Evolutionary conservation across 1,140 invertebrate species (phyloP), one percentile per base, ranked within the genome.

Genomic region (Scaptodrosophila lebanonensis): DNA sequence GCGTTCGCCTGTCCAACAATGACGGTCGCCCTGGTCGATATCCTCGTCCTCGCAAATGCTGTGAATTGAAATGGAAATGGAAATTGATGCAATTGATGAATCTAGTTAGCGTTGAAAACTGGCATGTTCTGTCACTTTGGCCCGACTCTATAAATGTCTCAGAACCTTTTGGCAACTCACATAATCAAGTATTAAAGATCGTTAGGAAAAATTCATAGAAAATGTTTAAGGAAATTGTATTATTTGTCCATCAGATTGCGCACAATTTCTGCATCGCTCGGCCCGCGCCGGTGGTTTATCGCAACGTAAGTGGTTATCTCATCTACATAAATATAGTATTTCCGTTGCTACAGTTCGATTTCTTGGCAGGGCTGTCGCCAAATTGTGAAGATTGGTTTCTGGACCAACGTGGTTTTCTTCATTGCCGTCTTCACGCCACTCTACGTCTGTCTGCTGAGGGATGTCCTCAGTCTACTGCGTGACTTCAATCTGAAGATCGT

Each of bases 1-100:
- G n/a, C 84, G 82, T 56, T 86, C 84, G 60, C 85, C 85, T 40
- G 77, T 85, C 85, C 85, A 87, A 66, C 85, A 87, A 63, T 83
- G 54, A 50, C 62, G 69, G 72, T 86, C 84, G 32, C 69, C 54
- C 3, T 36, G 38, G 39, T 83, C 64, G 6, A 83, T 75, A 32
- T 72, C 72, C 2, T 86, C 83, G 40, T 86, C 84, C 29, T 83
- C 71, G 29, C 85, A 87, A 39, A 83, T 70, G 49, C 85, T 87
- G 33, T n/a, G 40, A n/a, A n/a, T n/a, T 2, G 12, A 22, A 25
- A 35, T 35, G 40, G 5, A 5, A 0, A 16, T 15, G 9, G 20
- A n/a, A 25, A 39, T 9, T n/a, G 9, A 6, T 6, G 4, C 0
- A 7, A 8, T n/a, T n/a, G n/a, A 25, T 25, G 3, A 58, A 5